A percentile compares a stretch with the other conserved stretches of the same genome.
phyloP scores from a whole-genome alignment of 30 jellyfish, hydroid and myxozoan species.

The Pelagia noctiluca region DNA sequence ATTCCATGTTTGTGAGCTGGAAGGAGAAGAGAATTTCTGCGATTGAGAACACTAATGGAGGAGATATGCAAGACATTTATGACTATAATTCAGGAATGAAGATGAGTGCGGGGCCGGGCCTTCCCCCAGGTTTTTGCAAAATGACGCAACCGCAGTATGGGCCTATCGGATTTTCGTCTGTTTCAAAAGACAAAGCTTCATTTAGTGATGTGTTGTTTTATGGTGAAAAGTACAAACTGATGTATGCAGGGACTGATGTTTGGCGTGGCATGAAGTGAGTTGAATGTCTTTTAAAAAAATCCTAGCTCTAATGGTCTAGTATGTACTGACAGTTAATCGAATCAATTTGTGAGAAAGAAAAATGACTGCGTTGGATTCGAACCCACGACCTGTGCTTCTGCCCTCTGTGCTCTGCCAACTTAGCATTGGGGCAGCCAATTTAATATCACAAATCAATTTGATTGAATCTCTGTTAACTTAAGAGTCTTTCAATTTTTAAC shows the following conservation, averaged over 20 bases:
- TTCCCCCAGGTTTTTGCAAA: not conserved
- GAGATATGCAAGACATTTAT: constrained; percentile 16
- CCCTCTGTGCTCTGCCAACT: too few relatives aligned
- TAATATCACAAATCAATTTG: too few relatives aligned
- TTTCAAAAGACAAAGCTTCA: not conserved
- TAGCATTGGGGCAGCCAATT: too few relatives aligned
- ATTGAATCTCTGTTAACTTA: too few relatives aligned
- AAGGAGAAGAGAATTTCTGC: constrained; percentile 18
- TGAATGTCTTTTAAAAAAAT: too few relatives aligned
- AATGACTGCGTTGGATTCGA: too few relatives aligned
- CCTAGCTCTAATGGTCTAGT: too few relatives aligned
- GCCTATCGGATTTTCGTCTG: not conserved
- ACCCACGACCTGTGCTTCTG: too few relatives aligned
- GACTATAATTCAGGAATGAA: constrained; percentile 26
- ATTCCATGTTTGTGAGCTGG: too few relatives aligned
- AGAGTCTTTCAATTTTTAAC: too few relatives aligned
- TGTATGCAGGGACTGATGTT: not conserved
- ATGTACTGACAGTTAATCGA: too few relatives aligned
- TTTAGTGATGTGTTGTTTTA: constrained; percentile 1
- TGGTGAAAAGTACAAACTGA: constrained; percentile 12
- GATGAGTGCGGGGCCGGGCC: not conserved
- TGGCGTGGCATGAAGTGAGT: constrained; percentile 10
- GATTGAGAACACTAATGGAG: not conserved
- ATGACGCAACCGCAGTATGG: not conserved
- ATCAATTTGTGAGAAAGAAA: too few relatives aligned